A percentile compares a stretch with the other conserved stretches of the same genome.
These are phyloP conservation scores for Lutraria lutraria DNA, from an alignment of 2,888 invertebrate genomes.

Conservation along the genomic window DNA sequence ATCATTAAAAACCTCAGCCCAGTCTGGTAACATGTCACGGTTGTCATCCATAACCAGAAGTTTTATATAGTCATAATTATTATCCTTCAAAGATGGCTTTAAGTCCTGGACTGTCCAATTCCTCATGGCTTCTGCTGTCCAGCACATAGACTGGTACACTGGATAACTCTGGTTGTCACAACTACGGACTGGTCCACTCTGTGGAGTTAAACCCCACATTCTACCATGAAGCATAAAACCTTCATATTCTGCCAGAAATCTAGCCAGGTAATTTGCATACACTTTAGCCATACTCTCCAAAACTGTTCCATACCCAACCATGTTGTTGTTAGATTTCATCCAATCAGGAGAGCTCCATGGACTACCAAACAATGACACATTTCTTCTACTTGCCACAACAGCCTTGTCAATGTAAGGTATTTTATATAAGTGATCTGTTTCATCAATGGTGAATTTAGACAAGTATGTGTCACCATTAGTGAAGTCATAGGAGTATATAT, in stretches of 20 bases:
- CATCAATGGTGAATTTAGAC: conserved; percentile 59
- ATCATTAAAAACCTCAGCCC: conserved; percentile 88
- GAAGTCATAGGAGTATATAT: conserved; percentile 93
- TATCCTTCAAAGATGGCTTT: conserved; percentile 90
- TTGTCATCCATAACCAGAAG: conserved; percentile 93
- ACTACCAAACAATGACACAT: conserved; percentile 54
- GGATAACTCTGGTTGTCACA: conserved; percentile 88
- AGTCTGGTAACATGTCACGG: conserved; percentile 90
- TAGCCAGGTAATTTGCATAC: conserved; percentile 56
- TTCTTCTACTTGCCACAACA: conserved; percentile 52
- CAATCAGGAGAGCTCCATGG: conserved; percentile 62
- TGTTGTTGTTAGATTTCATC: conserved; percentile 61
- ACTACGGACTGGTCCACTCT: conserved; percentile 92
- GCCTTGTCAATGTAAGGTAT: conserved; percentile 59
- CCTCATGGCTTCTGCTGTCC: conserved; percentile 90
- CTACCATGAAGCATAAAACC: conserved; percentile 88
- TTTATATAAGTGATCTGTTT: conserved; percentile 54
- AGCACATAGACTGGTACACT: conserved; percentile 90
- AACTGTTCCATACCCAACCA: conserved; percentile 83
- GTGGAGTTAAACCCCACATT: conserved; percentile 94
- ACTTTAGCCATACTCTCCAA: conserved; percentile 78
- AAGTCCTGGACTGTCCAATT: conserved; percentile 91
- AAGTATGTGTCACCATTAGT: conserved; percentile 89
- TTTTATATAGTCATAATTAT: conserved; percentile 89
- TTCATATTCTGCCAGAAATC: conserved; percentile 92